Conservation (phyloP, 1,140 invertebrate species). For the Drosophila rhopaloa region DNA sequence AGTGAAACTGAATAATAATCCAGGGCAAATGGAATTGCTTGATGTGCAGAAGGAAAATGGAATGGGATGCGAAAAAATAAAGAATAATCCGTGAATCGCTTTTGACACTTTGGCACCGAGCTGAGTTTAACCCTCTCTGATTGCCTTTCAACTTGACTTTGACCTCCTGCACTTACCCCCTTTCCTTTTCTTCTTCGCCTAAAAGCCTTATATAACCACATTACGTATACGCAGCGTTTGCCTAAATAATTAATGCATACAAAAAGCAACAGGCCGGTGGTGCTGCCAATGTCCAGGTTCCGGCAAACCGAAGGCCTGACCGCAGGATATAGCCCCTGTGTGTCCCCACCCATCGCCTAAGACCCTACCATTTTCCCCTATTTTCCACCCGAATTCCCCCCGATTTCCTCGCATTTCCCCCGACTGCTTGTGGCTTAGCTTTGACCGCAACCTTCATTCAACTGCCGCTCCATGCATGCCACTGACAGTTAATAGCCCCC, state of each 20-base stretch:
- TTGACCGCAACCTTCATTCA: constrained; percentile 64
- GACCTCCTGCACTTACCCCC: background rate
- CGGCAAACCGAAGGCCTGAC: constrained; percentile 22
- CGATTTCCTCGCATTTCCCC: background rate
- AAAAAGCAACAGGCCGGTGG: constrained; percentile 60
- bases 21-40: constrained; percentile 37
- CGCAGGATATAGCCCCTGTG: constrained; percentile 34
- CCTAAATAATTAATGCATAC: constrained; percentile 70
- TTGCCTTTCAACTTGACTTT: constrained; percentile 21
- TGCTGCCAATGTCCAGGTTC: constrained; percentile 11
- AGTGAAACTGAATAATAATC: constrained; percentile 26
- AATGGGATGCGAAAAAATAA: background rate
- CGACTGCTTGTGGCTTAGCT: constrained; percentile 43
- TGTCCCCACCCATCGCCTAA: no score
- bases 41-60: background rate
- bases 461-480: constrained; percentile 42
- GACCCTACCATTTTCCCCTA: no score
- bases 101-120: constrained; percentile 35
- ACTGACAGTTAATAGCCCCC: constrained; percentile 67
- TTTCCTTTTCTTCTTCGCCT: background rate
- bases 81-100: constrained; percentile 1
- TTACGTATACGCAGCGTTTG: constrained; percentile 61
- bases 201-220: constrained; percentile 69
- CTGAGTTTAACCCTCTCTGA: background rate
- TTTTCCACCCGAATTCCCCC: background rate